phyloP scores from a whole-genome alignment of 2,888 invertebrate species.

The Drosophila peninsularis region DNA sequence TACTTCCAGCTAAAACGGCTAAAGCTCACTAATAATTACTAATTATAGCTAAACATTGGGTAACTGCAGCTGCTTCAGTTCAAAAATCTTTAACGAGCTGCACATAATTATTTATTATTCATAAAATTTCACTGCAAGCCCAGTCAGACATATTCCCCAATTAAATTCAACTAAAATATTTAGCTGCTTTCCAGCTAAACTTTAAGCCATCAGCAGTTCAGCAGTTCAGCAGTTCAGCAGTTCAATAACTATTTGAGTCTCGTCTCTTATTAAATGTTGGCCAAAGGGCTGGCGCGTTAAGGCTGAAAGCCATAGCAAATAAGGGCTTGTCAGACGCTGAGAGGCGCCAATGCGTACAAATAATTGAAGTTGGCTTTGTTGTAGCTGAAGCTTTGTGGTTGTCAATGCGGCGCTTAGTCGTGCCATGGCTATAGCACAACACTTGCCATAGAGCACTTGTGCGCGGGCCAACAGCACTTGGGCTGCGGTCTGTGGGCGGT shows the following conservation, averaged over 20 bases:
- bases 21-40: no score
- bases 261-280: not conserved
- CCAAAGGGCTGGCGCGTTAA: not conserved
- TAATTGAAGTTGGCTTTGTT: conserved; percentile 53
- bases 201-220: not conserved
- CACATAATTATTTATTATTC: not conserved
- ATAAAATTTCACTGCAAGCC: no score
- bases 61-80: not conserved
- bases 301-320: not conserved
- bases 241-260: not conserved
- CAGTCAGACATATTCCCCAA: not conserved
- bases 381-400: conserved; percentile 45
- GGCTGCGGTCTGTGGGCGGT: conserved; percentile 20
- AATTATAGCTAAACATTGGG: no score
- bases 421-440: not conserved
- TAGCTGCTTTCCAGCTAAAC: not conserved
- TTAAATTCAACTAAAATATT: not conserved
- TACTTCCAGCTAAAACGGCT: no score
- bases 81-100: no score
- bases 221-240: not conserved
- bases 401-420: conserved; percentile 30
- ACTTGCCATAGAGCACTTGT: conserved; percentile 11
- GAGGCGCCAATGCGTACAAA: conserved; percentile 39
- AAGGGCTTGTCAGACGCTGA: not conserved
- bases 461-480: not conserved